Base-by-base conservation (phyloP, 2,888 invertebrate species). In the Junonia oenone region DNA sequence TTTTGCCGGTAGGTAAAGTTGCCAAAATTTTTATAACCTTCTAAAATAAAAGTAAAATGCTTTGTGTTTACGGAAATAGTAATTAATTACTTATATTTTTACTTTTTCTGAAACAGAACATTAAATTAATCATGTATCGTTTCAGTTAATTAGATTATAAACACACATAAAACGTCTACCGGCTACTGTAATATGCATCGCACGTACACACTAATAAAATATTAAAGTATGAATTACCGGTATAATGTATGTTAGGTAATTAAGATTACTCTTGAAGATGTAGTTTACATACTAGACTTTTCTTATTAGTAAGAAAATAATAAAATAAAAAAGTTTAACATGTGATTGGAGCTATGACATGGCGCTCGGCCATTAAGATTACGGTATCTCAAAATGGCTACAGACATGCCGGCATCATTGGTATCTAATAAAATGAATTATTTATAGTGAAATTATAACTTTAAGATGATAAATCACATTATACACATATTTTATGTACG, bases 351-450 rank as follows among this genome's bases (percentile, higher is more conserved):
- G 63, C 57, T 67, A 71, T 79, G 84, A 86, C 84, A 85, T 86
- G 87, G 86, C 84, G 79, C 74, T 77, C 78, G 76, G 79, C 81
- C 81, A 84, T 72, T 73, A 69, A 65, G 59, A 45, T 31, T 47
- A 27, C 22, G 45, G 59, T 61, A 63, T 66, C 70, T 75, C 84
- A 88, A 88, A 76, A 87, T 87, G 88, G 87, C 88, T 79, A 73
- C 79, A 74, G 72, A 71, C 75, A 78, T 76, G 76, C 83, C 83
- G 83, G 83, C 56, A 49, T 66, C 52, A 58, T 53, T 59, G 51
- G 53, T 43, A 47, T n/a, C n/a, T n/a, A n/a, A 31, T 33, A 48
- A 6, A 40, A 9, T 17, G 17, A 29, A 19, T 17, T 31, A 35
- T 51, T 49, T 11, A 35, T 27, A 17, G 37, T 22, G 22, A 11